phyloP scores from a whole-genome alignment of 2,113 vertebrate genomes.

The Austrofundulus limnaeus region DNA sequence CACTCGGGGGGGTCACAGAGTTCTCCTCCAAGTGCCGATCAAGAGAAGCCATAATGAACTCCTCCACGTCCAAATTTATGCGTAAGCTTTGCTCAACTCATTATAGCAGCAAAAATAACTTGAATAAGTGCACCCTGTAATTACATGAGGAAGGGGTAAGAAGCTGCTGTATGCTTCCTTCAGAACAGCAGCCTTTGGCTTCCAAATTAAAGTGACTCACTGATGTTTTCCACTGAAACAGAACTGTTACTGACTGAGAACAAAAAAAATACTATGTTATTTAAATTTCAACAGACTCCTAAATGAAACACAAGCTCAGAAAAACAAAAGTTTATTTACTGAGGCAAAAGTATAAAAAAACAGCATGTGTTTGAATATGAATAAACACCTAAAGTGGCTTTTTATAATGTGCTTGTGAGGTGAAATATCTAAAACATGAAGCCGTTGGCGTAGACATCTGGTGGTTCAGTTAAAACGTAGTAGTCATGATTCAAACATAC shows the following conservation, averaged over 20 bases:
- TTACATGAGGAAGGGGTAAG: constrained; percentile 63
- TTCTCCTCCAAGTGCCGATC: constrained; percentile 14
- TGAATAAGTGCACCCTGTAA: constrained; percentile 63
- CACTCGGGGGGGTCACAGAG: not conserved
- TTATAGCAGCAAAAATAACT: constrained; percentile 67
- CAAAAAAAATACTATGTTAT: too few relatives aligned
- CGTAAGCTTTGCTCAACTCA: constrained; percentile 44
- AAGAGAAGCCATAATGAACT: constrained; percentile 52
- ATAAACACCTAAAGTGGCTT: not conserved
- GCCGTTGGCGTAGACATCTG: constrained; percentile 21
- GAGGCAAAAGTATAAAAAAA: constrained; percentile 14
- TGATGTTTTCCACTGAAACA: not conserved
- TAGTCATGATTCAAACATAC: constrained; percentile 64
- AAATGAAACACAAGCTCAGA: constrained; percentile 22
- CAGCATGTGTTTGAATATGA: not conserved
- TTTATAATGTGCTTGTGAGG: constrained; percentile 31
- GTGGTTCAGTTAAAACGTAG: constrained; percentile 23
- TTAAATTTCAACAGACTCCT: too few relatives aligned
- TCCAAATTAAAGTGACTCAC: constrained; percentile 18
- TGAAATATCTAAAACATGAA: constrained; percentile 9
- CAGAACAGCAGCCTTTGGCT: constrained; percentile 14
- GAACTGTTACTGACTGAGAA: constrained; percentile 1
- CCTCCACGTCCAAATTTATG: constrained; percentile 40
- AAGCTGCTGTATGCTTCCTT: constrained; percentile 40
- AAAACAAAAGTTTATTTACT: constrained; percentile 31